Evolutionary conservation across 2,113 vertebrate species (phyloP), one percentile per base, ranked within the genome.

Genomic region (Lepus timidus): DNA sequence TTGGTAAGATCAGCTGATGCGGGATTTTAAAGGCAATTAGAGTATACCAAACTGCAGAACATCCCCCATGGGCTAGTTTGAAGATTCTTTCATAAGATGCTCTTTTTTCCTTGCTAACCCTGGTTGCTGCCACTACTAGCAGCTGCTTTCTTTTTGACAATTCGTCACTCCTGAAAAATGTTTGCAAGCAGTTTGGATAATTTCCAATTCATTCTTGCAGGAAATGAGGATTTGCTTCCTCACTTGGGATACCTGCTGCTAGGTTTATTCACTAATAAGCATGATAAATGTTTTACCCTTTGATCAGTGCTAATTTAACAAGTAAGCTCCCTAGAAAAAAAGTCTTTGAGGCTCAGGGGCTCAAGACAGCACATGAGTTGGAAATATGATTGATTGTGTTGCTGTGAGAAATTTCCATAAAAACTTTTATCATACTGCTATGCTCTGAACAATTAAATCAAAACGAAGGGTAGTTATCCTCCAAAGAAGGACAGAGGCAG

Each of bases 221-320:
- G 98, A 99, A 99, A 99, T 98, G 98, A 98, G 98, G 98, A 98
- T 98, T 98, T 98, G 95, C 97, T 98, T 98, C 98, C 98, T 99
- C 98, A 98, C 98, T 98, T 98, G 98, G 98, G 98, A 99, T 98
- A 99, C 98, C 98, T 99, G 98, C 98, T 99, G 98, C 98, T 99
- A 98, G 97, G 98, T 99, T 99, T 99, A 98, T 98, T 99, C 98
- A 98, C 98, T 99, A 99, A 99, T 99, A 99, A 98, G 98, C 98
- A 99, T 99, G 98, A 99, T 99, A 99, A 99, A 99, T 99, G 98
- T 98, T 99, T 99, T 99, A 99, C 98, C 98, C 98, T 99, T 99
- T 99, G 98, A 99, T 99, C 98, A 99, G 98, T 98, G 98, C 98
- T 99, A 99, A 99, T 99, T 99, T 99, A 99, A 99, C 98, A 98